Evolutionary conservation across 2,797 vertebrate species (phyloP), one percentile per base, ranked within the genome.

Genomic region (Allobates femoralis): DNA sequence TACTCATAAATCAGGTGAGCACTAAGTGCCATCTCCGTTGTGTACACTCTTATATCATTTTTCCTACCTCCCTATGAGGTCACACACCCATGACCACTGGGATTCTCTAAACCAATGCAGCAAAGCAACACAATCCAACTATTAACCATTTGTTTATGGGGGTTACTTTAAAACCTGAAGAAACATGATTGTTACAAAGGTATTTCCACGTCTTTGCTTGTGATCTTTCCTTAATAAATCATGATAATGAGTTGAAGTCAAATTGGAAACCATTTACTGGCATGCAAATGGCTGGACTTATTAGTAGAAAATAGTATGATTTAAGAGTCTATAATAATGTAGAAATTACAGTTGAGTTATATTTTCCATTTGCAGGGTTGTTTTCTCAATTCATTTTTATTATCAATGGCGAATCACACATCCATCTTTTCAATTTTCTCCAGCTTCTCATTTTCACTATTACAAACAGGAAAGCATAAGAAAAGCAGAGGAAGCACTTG

Each of bases 41-140:
- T 75, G 78, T 86, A 81, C 37, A 73, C 85, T 86, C 78, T 50
- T 86, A 86, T 75, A 86, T 86, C 85, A 86, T 81, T 19, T 74
- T 75, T 41, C 34, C 26, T 75, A 53, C 69, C 41, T 53, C 55
- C 56, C 19, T 50, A 15, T 51, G 26, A 74, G 69, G 78, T 81
- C 41, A 53, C 10, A 64, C 67, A 26, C 55, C 69, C 32, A 74
- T 76, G 69, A 75, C 77, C 77, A 80, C 60, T 30, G 23, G 62
- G 37, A 60, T 26, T 19, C 56, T 32, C 28, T 14, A n/a, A 73
- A 80, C 34, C 66, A n/a, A 26, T 62, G 26, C 55, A 46, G 69
- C n/a, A 76, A 12, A 50, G 34, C 21, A 62, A 60, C 41, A 28
- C 60, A 16, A 37, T 41, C 32, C 23, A 62, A 60, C 12, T 28